Base-by-base conservation (phyloP, 2,113 vertebrate species). In the Alectura lathami region DNA sequence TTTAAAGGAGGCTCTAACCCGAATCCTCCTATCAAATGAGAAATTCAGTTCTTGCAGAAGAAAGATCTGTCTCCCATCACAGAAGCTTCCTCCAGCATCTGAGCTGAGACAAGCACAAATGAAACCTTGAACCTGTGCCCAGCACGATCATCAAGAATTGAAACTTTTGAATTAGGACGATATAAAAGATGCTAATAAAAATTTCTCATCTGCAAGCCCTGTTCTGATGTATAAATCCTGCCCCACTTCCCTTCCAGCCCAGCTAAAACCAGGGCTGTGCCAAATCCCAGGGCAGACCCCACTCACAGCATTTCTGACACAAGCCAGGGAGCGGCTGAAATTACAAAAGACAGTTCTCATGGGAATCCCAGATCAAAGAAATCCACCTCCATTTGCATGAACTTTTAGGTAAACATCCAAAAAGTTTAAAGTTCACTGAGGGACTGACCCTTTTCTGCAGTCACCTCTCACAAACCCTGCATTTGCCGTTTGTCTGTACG, bases 321-420 rank as follows among this genome's bases (percentile, higher is more conserved):
- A 95, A 96, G 69, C 83, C 93, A 96, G 72, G 80, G 88, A 96
- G 13, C 57, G 84, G 90, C n/a, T 76, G 83, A 79, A 96, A 88
- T 90, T 83, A 91, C 80, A 82, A 53, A 26, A 93, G 85, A 78
- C 69, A 70, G 53, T 36, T 81, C 86, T 83, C 66, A 64, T 26
- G 50, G 91, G 76, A 89, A 79, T 36, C 88, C 91, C 76, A 75
- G 76, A 95, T 93, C 85, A 96, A 96, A 97, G 95, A 81, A 70
- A 60, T 23, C 42, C 53, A 90, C 76, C 79, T 94, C 77, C 63
- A 75, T 81, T 91, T 93, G 83, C 91, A 90, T 45, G 76, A 93
- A 81, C 79, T 86, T 95, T 78, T 75, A 88, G 48, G 72, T 84
- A 96, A 97, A 96, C 94, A 95, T 50, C 30, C 66, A 57, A 59